These are phyloP conservation scores for Enoplosus armatus DNA, from an alignment of 2,797 vertebrate genomes.

Conservation along the genomic window DNA sequence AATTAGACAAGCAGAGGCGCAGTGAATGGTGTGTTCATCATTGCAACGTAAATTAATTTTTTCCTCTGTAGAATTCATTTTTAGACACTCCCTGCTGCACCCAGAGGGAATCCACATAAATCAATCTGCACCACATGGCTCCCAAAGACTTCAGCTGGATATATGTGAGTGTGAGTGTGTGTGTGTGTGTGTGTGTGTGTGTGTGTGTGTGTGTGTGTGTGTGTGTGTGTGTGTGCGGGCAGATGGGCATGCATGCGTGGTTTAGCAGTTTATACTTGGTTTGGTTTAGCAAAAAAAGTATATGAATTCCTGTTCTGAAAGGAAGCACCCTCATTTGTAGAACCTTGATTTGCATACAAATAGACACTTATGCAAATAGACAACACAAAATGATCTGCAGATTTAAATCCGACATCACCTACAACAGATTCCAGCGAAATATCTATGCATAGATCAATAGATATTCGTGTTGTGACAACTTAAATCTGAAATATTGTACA, in stretches of 20 bases:
- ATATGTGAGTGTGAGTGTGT: neutral
- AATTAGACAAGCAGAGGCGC: neutral
- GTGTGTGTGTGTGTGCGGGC: neutral
- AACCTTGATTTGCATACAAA: slow-evolving; percentile 30
- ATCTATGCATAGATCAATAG: slow-evolving; percentile 11
- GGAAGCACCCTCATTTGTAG: neutral
- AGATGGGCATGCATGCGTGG: neutral
- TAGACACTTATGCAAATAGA: neutral
- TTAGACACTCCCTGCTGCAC: neutral
- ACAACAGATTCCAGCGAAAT: neutral
- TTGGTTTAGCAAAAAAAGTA: neutral
- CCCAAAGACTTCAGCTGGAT: slow-evolving; percentile 20
- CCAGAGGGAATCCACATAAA: neutral
- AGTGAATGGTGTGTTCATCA: neutral
- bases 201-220: neutral
- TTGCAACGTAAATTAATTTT: neutral
- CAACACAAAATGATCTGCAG: neutral
- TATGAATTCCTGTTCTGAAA: slow-evolving; percentile 1
- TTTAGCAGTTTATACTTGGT: neutral
- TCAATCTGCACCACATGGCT: slow-evolving; percentile 7
- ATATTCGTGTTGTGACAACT: neutral
- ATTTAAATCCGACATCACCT: neutral
- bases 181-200: neutral
- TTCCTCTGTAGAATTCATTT: neutral
- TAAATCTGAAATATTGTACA: neutral